Evolutionary conservation across 2,888 invertebrate species (phyloP).

Genomic region (Volucella bombylans): DNA sequence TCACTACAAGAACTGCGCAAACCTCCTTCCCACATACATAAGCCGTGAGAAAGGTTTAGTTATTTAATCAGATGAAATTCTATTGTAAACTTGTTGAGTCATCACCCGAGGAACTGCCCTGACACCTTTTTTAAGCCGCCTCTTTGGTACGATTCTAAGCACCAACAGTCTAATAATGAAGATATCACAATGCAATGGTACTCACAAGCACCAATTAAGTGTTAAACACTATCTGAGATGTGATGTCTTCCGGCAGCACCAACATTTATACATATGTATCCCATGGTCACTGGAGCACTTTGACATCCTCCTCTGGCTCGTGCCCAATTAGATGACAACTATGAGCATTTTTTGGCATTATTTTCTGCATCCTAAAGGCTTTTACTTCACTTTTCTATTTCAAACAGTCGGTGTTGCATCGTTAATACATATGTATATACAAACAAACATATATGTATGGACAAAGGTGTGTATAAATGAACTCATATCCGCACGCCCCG

Average conservation of each 20-base stretch:
- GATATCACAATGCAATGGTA: neutral
- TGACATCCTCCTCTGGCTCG: conserved; percentile 27
- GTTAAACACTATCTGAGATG: neutral
- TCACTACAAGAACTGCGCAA: no score
- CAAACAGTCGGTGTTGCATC: conserved; percentile 21
- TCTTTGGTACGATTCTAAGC: no score
- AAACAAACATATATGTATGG: no score
- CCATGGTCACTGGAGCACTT: conserved; percentile 25
- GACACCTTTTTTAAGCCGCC: no score
- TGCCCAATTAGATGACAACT: conserved; percentile 41
- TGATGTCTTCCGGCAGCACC: neutral
- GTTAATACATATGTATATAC: neutral
- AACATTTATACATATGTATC: neutral
- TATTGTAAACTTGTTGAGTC: no score
- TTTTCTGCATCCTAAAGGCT: neutral
- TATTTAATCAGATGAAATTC: no score
- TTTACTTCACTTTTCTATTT: neutral
- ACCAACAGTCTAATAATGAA: no score
- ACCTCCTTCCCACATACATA: no score
- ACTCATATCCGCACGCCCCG: conserved; percentile 9
- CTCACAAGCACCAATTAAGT: neutral
- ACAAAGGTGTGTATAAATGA: no score
- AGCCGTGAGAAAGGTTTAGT: no score
- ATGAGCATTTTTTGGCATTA: conserved; percentile 29
- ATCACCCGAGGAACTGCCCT: no score